Percentiles rank a stretch among this genome's conserved stretches.
These are phyloP conservation scores for Bradysia coprophila DNA, from an alignment of 1,140 invertebrate species.

Conservation along the genomic window DNA sequence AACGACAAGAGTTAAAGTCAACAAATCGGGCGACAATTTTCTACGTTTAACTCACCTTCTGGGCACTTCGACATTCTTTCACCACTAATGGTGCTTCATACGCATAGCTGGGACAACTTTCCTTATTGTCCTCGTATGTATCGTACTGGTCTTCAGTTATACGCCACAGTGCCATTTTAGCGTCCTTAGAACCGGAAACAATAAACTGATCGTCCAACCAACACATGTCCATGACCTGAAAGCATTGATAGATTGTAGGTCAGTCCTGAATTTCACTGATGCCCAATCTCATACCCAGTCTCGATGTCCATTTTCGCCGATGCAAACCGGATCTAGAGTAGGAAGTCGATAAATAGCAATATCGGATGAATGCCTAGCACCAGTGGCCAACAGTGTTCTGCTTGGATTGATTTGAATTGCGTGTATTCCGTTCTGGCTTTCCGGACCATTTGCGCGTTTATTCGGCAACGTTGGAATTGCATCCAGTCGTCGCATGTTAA, in stretches of 20 bases:
- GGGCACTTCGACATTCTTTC: slow-evolving; percentile 49
- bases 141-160: slow-evolving; percentile 37
- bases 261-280: neutral
- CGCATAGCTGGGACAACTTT: slow-evolving; percentile 31
- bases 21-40: neutral
- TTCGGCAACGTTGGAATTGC: slow-evolving; percentile 68
- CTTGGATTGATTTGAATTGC: slow-evolving; percentile 90
- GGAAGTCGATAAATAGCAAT: slow-evolving; percentile 84
- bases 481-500: slow-evolving; percentile 55
- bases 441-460: slow-evolving; percentile 24
- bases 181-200: slow-evolving; percentile 83
- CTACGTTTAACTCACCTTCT: slow-evolving; percentile 25
- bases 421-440: slow-evolving; percentile 78
- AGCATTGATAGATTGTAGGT: neutral
- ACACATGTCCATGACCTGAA: slow-evolving; percentile 66
- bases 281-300: slow-evolving; percentile 56
- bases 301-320: slow-evolving; percentile 80
- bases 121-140: slow-evolving; percentile 21
- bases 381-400: slow-evolving; percentile 73
- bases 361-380: slow-evolving; percentile 80
- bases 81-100: slow-evolving; percentile 48
- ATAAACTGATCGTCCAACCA: slow-evolving; percentile 94
- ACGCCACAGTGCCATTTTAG: slow-evolving; percentile 62
- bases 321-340: slow-evolving; percentile 81
- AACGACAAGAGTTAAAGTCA: slow-evolving; percentile 10